Percentiles rank a stretch among this genome's conserved stretches.
Conservation (phyloP, 2,797 vertebrate genomes). For the Gephyroberyx darwinii region DNA sequence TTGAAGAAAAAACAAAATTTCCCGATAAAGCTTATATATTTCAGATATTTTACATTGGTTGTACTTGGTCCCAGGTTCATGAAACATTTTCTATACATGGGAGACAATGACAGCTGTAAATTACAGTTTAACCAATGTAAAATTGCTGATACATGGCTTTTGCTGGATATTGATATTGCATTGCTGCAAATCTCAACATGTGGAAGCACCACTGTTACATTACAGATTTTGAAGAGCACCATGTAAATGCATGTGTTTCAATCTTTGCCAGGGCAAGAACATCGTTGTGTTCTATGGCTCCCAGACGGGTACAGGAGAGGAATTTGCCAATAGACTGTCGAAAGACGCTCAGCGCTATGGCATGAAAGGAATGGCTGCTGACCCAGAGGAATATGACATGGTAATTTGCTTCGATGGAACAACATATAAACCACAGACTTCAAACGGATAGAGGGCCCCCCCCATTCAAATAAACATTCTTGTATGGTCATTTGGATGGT, state of each 20-base stretch:
- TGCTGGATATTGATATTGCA: too few relatives aligned
- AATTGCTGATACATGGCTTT: background rate
- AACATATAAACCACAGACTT: conserved; percentile 6
- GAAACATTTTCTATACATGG: background rate
- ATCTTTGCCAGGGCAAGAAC: conserved; percentile 84
- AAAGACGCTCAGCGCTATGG: conserved; percentile 97
- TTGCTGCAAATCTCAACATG: background rate
- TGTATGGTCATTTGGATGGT: background rate
- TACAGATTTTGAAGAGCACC: background rate
- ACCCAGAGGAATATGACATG: conserved; percentile 97
- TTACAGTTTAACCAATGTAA: background rate
- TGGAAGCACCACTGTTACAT: background rate
- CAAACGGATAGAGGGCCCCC: conserved; percentile 1
- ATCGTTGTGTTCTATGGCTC: conserved; percentile 98
- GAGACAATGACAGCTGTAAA: background rate
- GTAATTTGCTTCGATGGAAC: conserved; percentile 73
- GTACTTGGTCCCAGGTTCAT: background rate
- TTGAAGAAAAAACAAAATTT: background rate
- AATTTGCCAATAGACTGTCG: conserved; percentile 94
- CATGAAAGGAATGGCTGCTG: conserved; percentile 94
- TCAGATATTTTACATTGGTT: too few relatives aligned
- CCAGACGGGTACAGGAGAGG: conserved; percentile 96
- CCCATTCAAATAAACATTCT: conserved; percentile 58
- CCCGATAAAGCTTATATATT: too few relatives aligned
- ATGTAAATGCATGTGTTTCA: conserved; percentile 10